Conservation (phyloP, 1,140 invertebrate species). For the Bilobella aurantiaca region DNA sequence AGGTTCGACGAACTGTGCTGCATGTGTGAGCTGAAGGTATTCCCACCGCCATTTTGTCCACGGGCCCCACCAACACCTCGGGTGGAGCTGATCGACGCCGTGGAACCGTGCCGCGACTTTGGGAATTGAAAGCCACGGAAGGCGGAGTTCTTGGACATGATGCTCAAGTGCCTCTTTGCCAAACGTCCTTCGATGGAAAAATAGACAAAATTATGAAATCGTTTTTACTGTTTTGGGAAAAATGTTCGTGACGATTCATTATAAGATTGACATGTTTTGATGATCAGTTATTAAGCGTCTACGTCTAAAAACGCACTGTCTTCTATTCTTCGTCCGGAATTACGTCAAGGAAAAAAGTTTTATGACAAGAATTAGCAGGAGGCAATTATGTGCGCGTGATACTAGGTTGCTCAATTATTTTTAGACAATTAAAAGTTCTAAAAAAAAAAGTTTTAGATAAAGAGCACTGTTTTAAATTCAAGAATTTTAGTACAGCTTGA, state of each 20-base stretch:
- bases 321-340: no score
- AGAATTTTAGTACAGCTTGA: no score
- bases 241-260: no score
- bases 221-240: neutral
- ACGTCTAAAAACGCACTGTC: no score
- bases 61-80: neutral
- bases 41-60: neutral
- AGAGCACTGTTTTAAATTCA: no score
- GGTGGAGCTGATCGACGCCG: constrained; percentile 25
- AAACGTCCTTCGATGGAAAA: constrained; percentile 22
- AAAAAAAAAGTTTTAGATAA: no score
- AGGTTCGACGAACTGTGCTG: constrained; percentile 12
- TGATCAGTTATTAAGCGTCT: no score
- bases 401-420: no score
- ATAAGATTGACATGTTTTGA: no score
- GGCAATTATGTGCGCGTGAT: no score
- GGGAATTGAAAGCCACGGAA: constrained; percentile 33
- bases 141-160: constrained; percentile 34
- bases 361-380: neutral
- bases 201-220: neutral
- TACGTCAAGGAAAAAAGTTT: neutral
- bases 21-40: neutral
- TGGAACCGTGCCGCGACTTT: constrained; percentile 30
- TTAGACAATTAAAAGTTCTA: no score
- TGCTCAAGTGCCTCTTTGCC: constrained; percentile 29